phyloP scores from a whole-genome alignment of 2,888 invertebrate genomes.

The Dynastes maya region DNA sequence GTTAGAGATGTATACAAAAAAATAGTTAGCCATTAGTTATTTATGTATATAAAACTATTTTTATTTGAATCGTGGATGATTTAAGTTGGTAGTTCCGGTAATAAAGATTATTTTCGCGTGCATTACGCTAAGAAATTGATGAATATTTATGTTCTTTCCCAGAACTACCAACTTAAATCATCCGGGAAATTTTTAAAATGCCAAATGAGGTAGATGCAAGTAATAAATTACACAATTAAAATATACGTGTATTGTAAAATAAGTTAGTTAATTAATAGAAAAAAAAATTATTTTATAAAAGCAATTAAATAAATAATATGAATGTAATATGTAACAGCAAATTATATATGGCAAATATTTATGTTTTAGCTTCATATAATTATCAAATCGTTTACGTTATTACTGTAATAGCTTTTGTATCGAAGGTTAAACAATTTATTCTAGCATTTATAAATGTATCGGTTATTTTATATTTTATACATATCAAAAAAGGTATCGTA shows the following conservation, averaged over 20 bases:
- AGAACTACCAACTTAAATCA: neutral
- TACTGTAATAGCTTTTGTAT: slow-evolving; percentile 29
- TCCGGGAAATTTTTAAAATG: neutral
- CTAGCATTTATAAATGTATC: slow-evolving; percentile 14
- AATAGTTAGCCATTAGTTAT: neutral
- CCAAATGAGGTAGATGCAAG: neutral
- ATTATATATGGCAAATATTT: neutral
- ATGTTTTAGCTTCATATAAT: neutral
- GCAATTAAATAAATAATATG: slow-evolving; percentile 6
- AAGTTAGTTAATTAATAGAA: slow-evolving; percentile 5
- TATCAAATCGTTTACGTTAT: slow-evolving; percentile 1
- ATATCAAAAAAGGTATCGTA: slow-evolving; percentile 40
- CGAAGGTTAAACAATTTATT: slow-evolving; percentile 24
- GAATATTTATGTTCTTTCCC: neutral
- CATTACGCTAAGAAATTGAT: neutral
- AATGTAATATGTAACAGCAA: neutral
- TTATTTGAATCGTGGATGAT: neutral
- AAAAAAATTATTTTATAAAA: slow-evolving; percentile 15
- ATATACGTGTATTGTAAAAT: slow-evolving; percentile 7
- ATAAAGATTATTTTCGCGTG: too few relatives aligned
- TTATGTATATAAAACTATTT: slow-evolving; percentile 16
- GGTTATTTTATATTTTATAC: slow-evolving; percentile 40
- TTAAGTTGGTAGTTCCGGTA: neutral
- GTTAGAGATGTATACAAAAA: slow-evolving; percentile 12
- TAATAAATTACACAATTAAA: neutral